Base-by-base conservation (phyloP, 2,888 invertebrate species). In the Acronicta leporina region DNA sequence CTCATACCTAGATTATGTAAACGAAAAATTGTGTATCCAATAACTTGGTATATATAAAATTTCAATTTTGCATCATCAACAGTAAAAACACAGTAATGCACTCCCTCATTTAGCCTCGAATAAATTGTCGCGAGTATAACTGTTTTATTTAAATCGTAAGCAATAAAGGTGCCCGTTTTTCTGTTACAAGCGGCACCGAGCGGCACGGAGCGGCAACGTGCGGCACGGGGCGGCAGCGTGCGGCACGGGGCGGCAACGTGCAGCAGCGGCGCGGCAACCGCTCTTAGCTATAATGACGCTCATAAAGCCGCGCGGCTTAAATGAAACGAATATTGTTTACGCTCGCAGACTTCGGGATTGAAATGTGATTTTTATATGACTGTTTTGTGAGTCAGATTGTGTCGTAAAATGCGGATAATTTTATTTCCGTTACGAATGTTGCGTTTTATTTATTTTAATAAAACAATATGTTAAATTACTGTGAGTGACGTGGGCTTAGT, bases 291-390 rank as follows among this genome's bases (percentile, higher is more conserved):
- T 62, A 73, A 73, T 59, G 48, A 49, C 38, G 38, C 44, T 52
- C 69, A 52, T 73, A 73, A 73, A 63, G 56, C 14, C 63, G 52
- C 49, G 47, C 41, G 41, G 55, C 45, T 67, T 54, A 49, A 74
- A 68, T 73, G 47, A 58, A 68, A 65, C 61, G 54, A 63, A 69
- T 59, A 73, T 73, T 73, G 57, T 76, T 69, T 56, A 44, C 54
- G 74, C 41, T 40, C 52, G 48, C 57, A 64, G 53, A 58, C 65
- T 60, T 47, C 41, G 20, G 30, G 50, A 68, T 68, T 73, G 68
- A 65, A 66, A 69, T 62, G 57, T 63, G 56, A 62, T 64, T 66
- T 71, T 63, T 61, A 67, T 67, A 46, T 52, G 56, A 53, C 45
- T 60, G 61, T 45, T 75, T 68, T 73, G 64, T 59, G 44, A 62